Conservation (phyloP, 2,797 vertebrate species). For the Sebastes oblongus region DNA sequence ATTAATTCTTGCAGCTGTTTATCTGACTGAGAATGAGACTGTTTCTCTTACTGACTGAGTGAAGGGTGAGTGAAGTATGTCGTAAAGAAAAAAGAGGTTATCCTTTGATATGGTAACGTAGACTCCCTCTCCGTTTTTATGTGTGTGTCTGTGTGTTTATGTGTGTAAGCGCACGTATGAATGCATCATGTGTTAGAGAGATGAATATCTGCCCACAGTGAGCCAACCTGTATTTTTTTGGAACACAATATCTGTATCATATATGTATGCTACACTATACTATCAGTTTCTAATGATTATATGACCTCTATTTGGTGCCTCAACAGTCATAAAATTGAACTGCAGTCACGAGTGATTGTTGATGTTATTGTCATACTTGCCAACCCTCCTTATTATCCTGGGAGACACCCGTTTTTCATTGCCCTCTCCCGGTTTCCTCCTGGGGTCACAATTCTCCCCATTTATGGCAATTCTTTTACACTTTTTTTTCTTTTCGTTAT, state of each 20-base stretch:
- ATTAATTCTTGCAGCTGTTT: too few relatives aligned
- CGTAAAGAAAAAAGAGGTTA: too few relatives aligned
- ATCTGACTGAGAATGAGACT: too few relatives aligned
- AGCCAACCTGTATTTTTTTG: neutral
- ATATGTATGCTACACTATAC: neutral
- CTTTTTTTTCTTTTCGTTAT: too few relatives aligned
- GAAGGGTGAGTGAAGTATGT: too few relatives aligned
- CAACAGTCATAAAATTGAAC: neutral
- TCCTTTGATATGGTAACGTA: neutral
- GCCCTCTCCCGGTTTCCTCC: too few relatives aligned
- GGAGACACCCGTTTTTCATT: too few relatives aligned
- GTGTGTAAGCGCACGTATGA: too few relatives aligned
- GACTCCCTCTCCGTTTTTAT: neutral
- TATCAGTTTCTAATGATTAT: neutral
- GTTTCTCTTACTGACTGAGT: too few relatives aligned
- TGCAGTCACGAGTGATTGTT: neutral
- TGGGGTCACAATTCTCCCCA: too few relatives aligned
- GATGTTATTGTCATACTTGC: neutral
- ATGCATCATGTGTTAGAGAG: neutral
- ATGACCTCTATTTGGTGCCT: neutral
- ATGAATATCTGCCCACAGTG: neutral
- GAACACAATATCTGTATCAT: neutral
- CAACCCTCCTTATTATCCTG: too few relatives aligned
- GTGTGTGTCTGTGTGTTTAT: neutral
- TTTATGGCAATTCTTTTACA: too few relatives aligned